Base-by-base conservation (phyloP, 2,888 invertebrate species). In the Caenorhabditis sp. region DNA sequence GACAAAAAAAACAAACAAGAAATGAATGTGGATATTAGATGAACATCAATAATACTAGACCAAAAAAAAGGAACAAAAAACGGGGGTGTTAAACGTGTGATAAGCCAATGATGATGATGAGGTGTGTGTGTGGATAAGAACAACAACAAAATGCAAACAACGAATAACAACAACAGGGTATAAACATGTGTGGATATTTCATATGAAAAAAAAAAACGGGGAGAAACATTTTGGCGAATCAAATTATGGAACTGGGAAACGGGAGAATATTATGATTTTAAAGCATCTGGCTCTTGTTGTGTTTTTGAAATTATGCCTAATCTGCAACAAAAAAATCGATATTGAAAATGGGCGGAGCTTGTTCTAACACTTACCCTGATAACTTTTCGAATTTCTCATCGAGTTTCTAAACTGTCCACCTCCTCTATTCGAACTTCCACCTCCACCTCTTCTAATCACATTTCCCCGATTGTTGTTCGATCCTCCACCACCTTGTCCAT, bases 181-280 rank as follows among this genome's bases (percentile, higher is more conserved):
- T 14, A 54, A 21, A 14, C 23, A 54, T 24, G 54, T 10, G 51
- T 54, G 31, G 31, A 31, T 10, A 43, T 59, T 21, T 57, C 19
- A 36, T 58, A 31, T 58, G 62, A 37, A 54, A 19, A 31, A 51
- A 31, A 31, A 31, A n/a, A n/a, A 27, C 14, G 50, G 26, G 49
- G 10, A 24, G 49, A 60, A 26, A 31, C 24, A 21, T 24, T 51
- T 26, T 51, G 50, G 27, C 19, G 27, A 53, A 37, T 10, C n/a
- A 27, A 53, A 54, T 36, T 27, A n/a, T 26, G 17, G 61, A 31
- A 19, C 54, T 23, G 43, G 24, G 24, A 19, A 50, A 51, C 10
- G 62, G 36, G 62, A 31, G 31, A n/a, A 23, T 10, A 27, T 31
- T 31, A 31, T 31, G 31, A 10, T 6, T 31, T 31, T 31, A 31